Conservation (phyloP, 2,797 vertebrate genomes). For the Coendou prehensilis region DNA sequence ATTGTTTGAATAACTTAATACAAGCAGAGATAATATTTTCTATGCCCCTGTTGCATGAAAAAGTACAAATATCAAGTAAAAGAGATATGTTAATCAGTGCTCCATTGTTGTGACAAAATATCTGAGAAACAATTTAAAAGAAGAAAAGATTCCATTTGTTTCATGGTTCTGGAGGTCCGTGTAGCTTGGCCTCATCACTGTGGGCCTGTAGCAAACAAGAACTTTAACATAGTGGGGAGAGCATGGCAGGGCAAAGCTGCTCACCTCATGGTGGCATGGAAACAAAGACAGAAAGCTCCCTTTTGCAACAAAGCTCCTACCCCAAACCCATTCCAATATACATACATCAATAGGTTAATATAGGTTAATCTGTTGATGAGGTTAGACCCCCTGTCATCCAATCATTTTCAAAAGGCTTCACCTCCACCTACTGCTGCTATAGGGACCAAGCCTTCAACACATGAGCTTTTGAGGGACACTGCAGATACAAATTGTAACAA, state of each 20-base stretch:
- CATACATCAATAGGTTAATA: not conserved
- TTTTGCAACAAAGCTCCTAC: not conserved
- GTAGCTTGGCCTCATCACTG: not conserved
- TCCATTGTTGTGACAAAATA: not conserved
- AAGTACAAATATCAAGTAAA: constrained; percentile 51
- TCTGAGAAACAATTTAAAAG: not conserved
- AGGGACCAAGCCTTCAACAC: not conserved
- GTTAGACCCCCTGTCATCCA: not conserved
- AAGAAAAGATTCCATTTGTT: not conserved
- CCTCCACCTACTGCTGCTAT: not conserved
- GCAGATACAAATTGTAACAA: not conserved
- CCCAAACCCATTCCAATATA: not conserved
- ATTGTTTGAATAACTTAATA: not conserved
- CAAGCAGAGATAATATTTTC: constrained; percentile 56
- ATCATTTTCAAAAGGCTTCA: not conserved
- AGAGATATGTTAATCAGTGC: not conserved
- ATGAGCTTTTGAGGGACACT: not conserved
- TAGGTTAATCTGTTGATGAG: not conserved
- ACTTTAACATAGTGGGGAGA: not conserved
- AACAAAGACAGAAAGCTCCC: not conserved
- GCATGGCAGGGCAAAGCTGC: not conserved
- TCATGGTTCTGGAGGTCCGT: not conserved
- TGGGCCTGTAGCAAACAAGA: not conserved
- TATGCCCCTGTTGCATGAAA: constrained; percentile 29
- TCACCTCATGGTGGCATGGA: not conserved